Evolutionary conservation across 2,113 vertebrate genomes (phyloP).

Genomic region (Eublepharis macularius): DNA sequence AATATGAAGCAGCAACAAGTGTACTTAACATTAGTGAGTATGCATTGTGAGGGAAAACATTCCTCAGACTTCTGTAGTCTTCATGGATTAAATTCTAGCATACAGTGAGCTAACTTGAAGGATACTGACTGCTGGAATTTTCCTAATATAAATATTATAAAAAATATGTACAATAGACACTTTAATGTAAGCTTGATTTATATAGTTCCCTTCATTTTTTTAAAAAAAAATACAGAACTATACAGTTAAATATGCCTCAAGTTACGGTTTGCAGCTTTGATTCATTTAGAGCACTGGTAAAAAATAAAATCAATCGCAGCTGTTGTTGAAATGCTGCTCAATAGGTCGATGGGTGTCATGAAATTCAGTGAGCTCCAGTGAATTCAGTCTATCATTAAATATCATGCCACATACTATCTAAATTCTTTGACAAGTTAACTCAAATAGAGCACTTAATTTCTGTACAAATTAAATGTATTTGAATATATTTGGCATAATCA

Average conservation of each 20-base stretch:
- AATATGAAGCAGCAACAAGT: conserved; percentile 57
- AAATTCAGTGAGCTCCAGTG: not conserved
- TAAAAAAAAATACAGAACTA: not conserved
- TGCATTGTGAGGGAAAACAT: conserved; percentile 44
- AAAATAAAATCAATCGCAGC: not conserved
- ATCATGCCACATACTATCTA: not conserved
- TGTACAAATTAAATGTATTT: not conserved
- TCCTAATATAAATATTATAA: conserved; percentile 32
- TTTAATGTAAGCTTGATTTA: not conserved
- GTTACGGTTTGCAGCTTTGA: no score
- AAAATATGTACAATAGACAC: conserved; percentile 22
- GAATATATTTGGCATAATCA: not conserved
- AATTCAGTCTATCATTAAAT: no score
- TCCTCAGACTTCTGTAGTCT: conserved; percentile 56
- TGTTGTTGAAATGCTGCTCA: not conserved
- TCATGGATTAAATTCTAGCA: conserved; percentile 56
- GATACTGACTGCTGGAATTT: conserved; percentile 36
- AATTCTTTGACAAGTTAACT: not conserved
- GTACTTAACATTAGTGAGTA: conserved; percentile 58
- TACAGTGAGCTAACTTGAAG: conserved; percentile 54
- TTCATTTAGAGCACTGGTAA: not conserved
- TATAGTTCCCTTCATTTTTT: not conserved
- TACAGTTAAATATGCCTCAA: not conserved
- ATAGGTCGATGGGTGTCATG: not conserved
- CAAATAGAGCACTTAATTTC: not conserved